These are phyloP conservation scores for Oreohelix idahoensis DNA, from an alignment of 1,140 invertebrate species.

Conservation along the genomic window DNA sequence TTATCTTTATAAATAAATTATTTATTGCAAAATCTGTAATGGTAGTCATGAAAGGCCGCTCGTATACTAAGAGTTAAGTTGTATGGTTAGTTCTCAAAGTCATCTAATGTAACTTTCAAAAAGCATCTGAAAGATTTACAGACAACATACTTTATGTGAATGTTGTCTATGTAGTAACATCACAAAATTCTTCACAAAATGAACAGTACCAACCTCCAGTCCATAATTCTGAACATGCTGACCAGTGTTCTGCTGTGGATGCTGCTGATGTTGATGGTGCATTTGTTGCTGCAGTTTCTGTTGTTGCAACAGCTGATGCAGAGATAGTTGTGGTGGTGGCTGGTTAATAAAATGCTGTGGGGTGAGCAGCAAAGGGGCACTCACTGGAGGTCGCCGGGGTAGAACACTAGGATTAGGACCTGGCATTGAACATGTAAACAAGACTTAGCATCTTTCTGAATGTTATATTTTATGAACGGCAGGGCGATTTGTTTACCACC, in stretches of 20 bases:
- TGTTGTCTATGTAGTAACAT: too few relatives aligned
- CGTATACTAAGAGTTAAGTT: too few relatives aligned
- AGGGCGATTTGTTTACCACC: too few relatives aligned
- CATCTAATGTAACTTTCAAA: too few relatives aligned
- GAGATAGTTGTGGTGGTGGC: background rate
- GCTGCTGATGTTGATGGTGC: slow-evolving; percentile 3
- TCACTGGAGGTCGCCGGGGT: background rate
- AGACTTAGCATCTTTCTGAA: background rate
- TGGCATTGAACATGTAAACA: background rate
- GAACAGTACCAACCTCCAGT: background rate
- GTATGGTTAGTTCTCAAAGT: too few relatives aligned
- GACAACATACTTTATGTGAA: too few relatives aligned
- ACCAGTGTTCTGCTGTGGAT: background rate
- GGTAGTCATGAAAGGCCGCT: too few relatives aligned
- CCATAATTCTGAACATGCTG: slow-evolving; percentile 1
- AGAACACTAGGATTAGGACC: background rate
- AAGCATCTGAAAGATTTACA: too few relatives aligned
- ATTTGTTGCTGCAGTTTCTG: slow-evolving; percentile 9
- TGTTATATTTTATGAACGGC: too few relatives aligned
- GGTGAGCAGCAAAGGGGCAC: slow-evolving; percentile 10
- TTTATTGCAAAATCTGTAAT: too few relatives aligned
- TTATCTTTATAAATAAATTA: too few relatives aligned
- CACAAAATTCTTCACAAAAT: too few relatives aligned
- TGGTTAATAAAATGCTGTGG: slow-evolving; percentile 36
- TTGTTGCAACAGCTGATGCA: slow-evolving; percentile 29